phyloP scores from a whole-genome alignment of 2,797 vertebrate species.

The Phalanger gymnotis region DNA sequence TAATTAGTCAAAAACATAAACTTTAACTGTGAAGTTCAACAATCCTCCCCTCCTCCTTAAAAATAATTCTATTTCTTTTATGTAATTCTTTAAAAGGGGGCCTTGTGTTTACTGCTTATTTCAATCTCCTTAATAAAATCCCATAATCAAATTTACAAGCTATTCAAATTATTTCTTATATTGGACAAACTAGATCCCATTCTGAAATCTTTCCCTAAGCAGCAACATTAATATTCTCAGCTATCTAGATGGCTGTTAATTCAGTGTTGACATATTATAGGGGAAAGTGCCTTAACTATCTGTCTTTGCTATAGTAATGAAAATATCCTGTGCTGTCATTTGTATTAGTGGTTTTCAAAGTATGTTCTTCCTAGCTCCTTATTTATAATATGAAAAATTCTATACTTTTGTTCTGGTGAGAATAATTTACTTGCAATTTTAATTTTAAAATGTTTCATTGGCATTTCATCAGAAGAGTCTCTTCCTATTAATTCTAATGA shows the following conservation, averaged over 20 bases:
- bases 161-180: neutral
- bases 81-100: neutral
- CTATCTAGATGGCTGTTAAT: neutral
- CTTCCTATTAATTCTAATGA: neutral
- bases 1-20: neutral
- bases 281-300: neutral
- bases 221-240: neutral
- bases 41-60: neutral
- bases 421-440: neutral
- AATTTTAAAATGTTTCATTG: neutral
- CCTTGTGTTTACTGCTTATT: neutral
- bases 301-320: neutral
- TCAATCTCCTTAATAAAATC: neutral
- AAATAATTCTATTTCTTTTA: neutral
- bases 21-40: neutral
- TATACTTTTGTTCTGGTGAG: neutral
- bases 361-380: neutral
- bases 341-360: neutral
- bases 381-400: conserved; percentile 12
- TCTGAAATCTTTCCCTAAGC: neutral
- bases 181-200: neutral
- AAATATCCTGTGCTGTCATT: neutral
- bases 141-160: neutral
- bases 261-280: neutral
- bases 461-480: conserved; percentile 15